Conservation (phyloP, 2,113 vertebrate genomes). For the Epinephelus moara region DNA sequence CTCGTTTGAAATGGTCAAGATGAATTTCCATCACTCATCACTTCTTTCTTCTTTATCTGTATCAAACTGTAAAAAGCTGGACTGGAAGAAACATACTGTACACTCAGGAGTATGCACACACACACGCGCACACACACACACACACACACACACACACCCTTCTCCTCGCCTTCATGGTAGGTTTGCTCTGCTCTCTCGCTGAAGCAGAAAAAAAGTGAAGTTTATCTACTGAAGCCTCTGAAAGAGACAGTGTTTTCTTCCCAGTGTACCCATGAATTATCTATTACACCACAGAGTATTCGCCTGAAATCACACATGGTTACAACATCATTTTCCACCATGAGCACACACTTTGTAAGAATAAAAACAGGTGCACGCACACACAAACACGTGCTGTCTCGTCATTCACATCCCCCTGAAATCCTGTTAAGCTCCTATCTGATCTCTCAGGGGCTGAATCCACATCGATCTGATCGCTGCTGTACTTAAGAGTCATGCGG, state of each 20-base stretch:
- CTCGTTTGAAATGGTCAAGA: slow-evolving; percentile 26
- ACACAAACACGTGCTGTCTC: neutral
- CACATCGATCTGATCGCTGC: slow-evolving; percentile 26
- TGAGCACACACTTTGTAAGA: neutral
- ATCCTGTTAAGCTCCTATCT: slow-evolving; percentile 54
- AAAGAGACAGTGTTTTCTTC: neutral
- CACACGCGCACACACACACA: too few species aligned
- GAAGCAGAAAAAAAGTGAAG: slow-evolving; percentile 10
- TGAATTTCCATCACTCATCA: slow-evolving; percentile 35
- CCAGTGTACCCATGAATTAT: slow-evolving; percentile 43
- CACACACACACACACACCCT: slow-evolving; percentile 1
- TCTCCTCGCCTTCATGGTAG: neutral
- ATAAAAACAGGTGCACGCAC: neutral
- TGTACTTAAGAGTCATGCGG: slow-evolving; percentile 4
- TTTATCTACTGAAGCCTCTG: slow-evolving; percentile 43
- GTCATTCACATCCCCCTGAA: slow-evolving; percentile 28
- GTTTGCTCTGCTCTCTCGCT: slow-evolving; percentile 20
- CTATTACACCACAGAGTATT: slow-evolving; percentile 26
- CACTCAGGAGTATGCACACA: neutral
- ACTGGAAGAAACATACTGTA: slow-evolving; percentile 1
- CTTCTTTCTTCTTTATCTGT: slow-evolving; percentile 16
- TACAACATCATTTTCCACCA: slow-evolving; percentile 35
- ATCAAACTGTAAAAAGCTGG: neutral
- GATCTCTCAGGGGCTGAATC: slow-evolving; percentile 42
- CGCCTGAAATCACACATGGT: neutral